These are phyloP conservation scores for Ellobium chinense DNA, from an alignment of 2,888 invertebrate genomes.

Conservation along the genomic window DNA sequence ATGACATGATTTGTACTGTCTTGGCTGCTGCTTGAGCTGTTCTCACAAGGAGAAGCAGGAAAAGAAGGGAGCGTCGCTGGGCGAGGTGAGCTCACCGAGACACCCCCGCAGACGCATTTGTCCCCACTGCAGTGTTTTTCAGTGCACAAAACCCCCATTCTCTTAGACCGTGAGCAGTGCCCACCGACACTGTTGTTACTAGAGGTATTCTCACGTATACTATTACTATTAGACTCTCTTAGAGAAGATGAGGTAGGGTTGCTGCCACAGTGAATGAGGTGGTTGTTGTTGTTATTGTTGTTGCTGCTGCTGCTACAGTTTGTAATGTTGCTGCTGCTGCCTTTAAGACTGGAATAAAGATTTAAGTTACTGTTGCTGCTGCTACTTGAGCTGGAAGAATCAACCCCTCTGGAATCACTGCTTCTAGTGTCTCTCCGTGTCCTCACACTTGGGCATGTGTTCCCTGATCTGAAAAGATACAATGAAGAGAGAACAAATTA, in stretches of 20 bases:
- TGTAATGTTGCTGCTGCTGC: slow-evolving; percentile 11
- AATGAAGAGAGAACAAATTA: too few species aligned
- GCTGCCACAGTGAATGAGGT: slow-evolving; percentile 15
- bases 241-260: not conserved
- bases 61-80: slow-evolving; percentile 37
- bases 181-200: slow-evolving; percentile 5
- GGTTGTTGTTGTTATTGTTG: slow-evolving; percentile 24
- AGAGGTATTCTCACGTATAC: not conserved
- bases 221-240: slow-evolving; percentile 2
- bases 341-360: slow-evolving; percentile 29
- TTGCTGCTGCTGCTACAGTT: slow-evolving; percentile 16
- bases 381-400: not conserved
- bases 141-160: slow-evolving; percentile 45
- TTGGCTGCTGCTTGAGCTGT: not conserved
- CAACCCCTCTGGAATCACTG: slow-evolving; percentile 1
- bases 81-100: slow-evolving; percentile 33
- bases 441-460: slow-evolving; percentile 15
- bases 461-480: slow-evolving; percentile 35
- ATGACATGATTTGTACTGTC: not conserved
- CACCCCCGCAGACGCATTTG: slow-evolving; percentile 22
- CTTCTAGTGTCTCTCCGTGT: slow-evolving; percentile 32
- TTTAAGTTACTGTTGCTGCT: not conserved
- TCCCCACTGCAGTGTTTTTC: slow-evolving; percentile 34
- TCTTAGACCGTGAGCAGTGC: not conserved
- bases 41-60: slow-evolving; percentile 12